Percentiles rank a stretch among this genome's conserved stretches.
Conservation (phyloP, 2,888 invertebrate genomes). For the Chalcis sispes region DNA sequence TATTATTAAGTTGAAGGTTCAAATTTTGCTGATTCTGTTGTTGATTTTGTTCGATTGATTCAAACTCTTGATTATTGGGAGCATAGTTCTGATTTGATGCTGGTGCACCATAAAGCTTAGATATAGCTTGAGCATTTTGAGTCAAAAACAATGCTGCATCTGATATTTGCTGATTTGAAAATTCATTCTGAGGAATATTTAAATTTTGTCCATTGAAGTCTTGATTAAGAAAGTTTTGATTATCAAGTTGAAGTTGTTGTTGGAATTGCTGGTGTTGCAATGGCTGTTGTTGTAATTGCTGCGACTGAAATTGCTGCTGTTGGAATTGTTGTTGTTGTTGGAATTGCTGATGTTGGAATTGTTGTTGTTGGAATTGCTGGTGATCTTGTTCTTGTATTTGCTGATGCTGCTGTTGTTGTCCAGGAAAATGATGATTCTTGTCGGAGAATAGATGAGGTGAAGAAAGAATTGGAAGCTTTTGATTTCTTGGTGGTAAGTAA, state of each 20-base stretch:
- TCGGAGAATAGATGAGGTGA: conserved; percentile 42
- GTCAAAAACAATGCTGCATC: conserved; percentile 70
- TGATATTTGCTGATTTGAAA: conserved; percentile 66
- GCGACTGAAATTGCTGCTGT: conserved; percentile 9
- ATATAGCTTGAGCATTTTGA: conserved; percentile 72
- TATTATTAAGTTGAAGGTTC: conserved; percentile 21
- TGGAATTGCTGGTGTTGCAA: conserved; percentile 26
- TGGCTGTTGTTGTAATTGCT: conserved; percentile 26
- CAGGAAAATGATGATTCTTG: conserved; percentile 43
- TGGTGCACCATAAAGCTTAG: conserved; percentile 69
- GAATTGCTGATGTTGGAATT: background rate
- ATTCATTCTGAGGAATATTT: conserved; percentile 58
- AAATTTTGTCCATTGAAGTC: conserved; percentile 50
- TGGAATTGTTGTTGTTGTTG: conserved; percentile 4
- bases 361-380: conserved; percentile 39
- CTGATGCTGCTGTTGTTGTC: conserved; percentile 15
- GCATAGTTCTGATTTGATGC: conserved; percentile 69
- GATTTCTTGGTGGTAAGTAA: conserved; percentile 73
- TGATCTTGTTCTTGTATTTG: conserved; percentile 16
- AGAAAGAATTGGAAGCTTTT: conserved; percentile 66
- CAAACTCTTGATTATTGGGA: conserved; percentile 63
- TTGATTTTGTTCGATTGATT: conserved; percentile 61
- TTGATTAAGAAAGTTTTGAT: conserved; percentile 32
- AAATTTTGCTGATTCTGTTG: conserved; percentile 52
- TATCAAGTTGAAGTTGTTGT: conserved; percentile 6